Evolutionary conservation across 2,888 invertebrate species (phyloP).

Genomic region (Cheilosia grossa): DNA sequence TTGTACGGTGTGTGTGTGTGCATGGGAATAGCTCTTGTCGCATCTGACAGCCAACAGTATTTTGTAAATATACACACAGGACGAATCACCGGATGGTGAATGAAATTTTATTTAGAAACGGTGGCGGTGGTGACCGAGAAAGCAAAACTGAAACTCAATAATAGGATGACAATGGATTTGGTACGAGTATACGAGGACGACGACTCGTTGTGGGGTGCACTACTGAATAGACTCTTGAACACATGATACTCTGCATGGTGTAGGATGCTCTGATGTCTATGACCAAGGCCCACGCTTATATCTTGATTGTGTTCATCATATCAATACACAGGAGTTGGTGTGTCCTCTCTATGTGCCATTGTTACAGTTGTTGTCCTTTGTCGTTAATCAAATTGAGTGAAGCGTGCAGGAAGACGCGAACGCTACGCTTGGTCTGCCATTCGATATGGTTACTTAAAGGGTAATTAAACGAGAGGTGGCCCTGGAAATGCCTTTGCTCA

Average conservation of each 20-base stretch:
- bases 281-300: conserved; percentile 43
- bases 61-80: conserved; percentile 54
- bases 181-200: background rate
- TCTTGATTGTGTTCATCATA: conserved; percentile 54
- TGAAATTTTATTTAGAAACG: conserved; percentile 66
- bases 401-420: conserved; percentile 50
- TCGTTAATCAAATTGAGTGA: conserved; percentile 70
- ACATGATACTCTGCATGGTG: conserved; percentile 46
- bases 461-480: conserved; percentile 80
- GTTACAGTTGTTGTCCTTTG: conserved; percentile 45
- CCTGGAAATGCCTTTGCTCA: conserved; percentile 26
- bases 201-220: conserved; percentile 47
- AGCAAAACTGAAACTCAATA: conserved; percentile 45
- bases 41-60: conserved; percentile 48
- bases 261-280: conserved; percentile 49
- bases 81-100: conserved; percentile 66
- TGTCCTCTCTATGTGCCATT: conserved; percentile 23
- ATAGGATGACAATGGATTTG: conserved; percentile 53
- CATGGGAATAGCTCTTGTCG: conserved; percentile 58
- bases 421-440: conserved; percentile 68
- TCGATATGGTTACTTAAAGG: conserved; percentile 81
- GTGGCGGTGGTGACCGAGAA: background rate
- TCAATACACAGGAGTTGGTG: conserved; percentile 32
- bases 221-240: conserved; percentile 28
- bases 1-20: background rate